Evolutionary conservation across 2,113 vertebrate species (phyloP).

Genomic region (Sinocyclocheilus grahami): DNA sequence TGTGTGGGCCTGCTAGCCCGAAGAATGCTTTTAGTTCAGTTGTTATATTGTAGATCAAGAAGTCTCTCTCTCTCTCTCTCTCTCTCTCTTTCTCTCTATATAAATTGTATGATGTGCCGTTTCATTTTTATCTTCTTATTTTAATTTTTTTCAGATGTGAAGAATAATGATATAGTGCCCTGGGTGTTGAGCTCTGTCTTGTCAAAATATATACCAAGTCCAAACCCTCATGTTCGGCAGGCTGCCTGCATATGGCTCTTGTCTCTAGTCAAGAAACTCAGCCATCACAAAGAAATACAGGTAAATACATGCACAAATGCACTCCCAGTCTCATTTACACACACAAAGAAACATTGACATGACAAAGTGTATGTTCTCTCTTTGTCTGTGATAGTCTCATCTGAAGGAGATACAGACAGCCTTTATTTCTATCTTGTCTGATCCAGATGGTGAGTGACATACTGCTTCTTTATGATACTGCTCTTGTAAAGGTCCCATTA

Average conservation of each 20-base stretch:
- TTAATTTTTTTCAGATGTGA: slow-evolving; percentile 74
- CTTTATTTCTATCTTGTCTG: slow-evolving; percentile 92
- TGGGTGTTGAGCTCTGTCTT: slow-evolving; percentile 91
- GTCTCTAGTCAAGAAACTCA: slow-evolving; percentile 92
- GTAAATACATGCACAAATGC: slow-evolving; percentile 65
- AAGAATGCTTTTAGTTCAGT: no score
- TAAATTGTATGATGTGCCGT: no score
- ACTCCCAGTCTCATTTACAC: background rate
- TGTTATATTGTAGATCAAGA: no score
- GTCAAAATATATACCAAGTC: slow-evolving; percentile 86
- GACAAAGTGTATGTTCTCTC: background rate
- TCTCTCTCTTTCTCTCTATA: no score
- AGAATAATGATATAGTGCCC: slow-evolving; percentile 88
- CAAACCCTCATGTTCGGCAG: slow-evolving; percentile 91
- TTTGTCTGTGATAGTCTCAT: slow-evolving; percentile 78
- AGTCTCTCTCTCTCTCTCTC: no score
- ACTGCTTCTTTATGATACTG: background rate
- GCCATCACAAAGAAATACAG: slow-evolving; percentile 89
- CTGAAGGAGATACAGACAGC: slow-evolving; percentile 95
- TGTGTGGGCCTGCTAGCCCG: background rate
- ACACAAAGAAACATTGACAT: background rate
- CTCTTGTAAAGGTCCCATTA: background rate
- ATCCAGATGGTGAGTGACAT: slow-evolving; percentile 89
- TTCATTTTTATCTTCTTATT: no score
- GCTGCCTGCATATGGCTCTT: slow-evolving; percentile 97